phyloP scores from a whole-genome alignment of 2,888 invertebrate genomes.

The Zhuqinia jingwanae region DNA sequence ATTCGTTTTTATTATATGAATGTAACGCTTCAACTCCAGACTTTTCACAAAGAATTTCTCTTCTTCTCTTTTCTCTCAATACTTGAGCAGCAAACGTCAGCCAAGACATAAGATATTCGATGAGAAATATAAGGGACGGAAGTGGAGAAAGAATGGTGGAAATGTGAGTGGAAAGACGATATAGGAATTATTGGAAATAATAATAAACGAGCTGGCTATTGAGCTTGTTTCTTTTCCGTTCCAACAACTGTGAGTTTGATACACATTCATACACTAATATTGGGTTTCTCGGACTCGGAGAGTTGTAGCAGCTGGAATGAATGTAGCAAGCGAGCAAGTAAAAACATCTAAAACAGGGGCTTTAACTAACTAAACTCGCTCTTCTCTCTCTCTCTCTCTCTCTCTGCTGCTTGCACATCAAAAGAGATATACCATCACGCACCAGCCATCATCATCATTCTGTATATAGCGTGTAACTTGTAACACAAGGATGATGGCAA shows the following conservation, averaged over 20 bases:
- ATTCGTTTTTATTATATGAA: background rate
- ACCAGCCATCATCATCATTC: too few species aligned
- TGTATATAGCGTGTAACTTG: too few species aligned
- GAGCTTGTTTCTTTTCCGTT: conserved; percentile 2
- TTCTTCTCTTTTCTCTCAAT: background rate
- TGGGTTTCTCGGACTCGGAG: background rate
- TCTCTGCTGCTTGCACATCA: background rate
- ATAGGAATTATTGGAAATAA: conserved; percentile 48
- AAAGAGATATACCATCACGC: background rate
- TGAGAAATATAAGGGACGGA: conserved; percentile 27
- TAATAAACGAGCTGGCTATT: conserved; percentile 20
- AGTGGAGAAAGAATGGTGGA: conserved; percentile 45
- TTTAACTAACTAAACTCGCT: conserved; percentile 8
- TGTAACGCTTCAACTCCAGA: background rate
- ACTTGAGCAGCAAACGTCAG: conserved; percentile 28
- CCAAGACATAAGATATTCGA: conserved; percentile 34
- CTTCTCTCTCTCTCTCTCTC: too few species aligned
- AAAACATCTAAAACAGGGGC: background rate
- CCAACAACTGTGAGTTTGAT: conserved; percentile 2
- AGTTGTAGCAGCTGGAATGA: background rate
- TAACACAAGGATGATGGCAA: conserved; percentile 27
- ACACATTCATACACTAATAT: background rate
- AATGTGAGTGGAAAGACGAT: conserved; percentile 57
- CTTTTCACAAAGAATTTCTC: conserved; percentile 2
- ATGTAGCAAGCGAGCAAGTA: background rate